Evolutionary conservation across 2,113 vertebrate genomes (phyloP).

Genomic region (Proterorhinus semilunaris): DNA sequence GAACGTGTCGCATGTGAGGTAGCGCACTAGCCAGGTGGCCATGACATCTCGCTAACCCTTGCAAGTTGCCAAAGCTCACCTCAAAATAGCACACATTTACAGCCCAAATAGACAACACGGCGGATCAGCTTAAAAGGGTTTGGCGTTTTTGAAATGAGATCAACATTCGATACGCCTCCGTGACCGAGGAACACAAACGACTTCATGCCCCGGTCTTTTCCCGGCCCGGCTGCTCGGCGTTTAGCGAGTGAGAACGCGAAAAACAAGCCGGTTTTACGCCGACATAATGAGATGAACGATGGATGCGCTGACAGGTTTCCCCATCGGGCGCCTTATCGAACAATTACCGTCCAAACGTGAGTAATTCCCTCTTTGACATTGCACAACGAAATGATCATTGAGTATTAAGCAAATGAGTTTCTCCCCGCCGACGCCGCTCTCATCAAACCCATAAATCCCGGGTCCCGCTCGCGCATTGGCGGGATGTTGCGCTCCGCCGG

Average conservation of each 20-base stretch:
- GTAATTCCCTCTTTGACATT: not conserved
- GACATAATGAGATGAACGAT: not conserved
- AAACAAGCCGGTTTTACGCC: not conserved
- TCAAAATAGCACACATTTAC: not conserved
- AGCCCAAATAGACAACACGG: not conserved
- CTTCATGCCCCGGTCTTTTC: not conserved
- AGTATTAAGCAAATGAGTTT: conserved; percentile 6
- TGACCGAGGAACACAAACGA: not conserved
- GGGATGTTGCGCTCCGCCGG: not conserved
- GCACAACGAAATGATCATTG: not conserved
- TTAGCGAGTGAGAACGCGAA: not conserved
- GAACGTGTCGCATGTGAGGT: too few species aligned
- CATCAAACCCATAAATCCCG: not conserved
- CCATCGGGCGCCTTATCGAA: not conserved
- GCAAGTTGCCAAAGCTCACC: not conserved
- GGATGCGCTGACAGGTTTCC: not conserved
- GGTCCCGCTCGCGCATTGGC: not conserved
- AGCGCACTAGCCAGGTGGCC: too few species aligned
- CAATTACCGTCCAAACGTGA: not conserved
- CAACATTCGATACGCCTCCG: not conserved
- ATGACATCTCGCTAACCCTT: too few species aligned
- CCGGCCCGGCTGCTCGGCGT: too few species aligned
- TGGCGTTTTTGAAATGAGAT: not conserved
- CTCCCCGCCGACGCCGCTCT: not conserved
- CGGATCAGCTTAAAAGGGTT: not conserved